phyloP scores from a whole-genome alignment of 2,113 vertebrate species.

The Pituophis catenifer region DNA sequence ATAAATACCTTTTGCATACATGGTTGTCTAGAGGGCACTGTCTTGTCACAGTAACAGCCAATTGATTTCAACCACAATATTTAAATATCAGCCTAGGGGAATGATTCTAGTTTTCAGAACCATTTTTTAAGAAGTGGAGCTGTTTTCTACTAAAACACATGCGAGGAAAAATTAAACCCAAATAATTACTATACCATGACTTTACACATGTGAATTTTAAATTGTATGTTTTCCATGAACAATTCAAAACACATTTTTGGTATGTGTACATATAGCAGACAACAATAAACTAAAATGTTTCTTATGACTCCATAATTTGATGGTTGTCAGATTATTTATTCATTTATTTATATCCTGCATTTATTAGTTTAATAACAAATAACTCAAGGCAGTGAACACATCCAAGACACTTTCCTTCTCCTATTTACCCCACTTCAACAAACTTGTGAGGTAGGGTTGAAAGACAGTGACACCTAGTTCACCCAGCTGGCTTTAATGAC shows the following conservation, averaged over 20 bases:
- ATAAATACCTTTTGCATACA: slow-evolving; percentile 46
- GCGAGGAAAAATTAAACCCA: neutral
- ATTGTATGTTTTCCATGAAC: slow-evolving; percentile 10
- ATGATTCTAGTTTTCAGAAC: slow-evolving; percentile 16
- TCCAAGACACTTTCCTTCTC: neutral
- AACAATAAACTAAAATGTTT: neutral
- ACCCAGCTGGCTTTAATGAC: neutral
- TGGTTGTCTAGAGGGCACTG: slow-evolving; percentile 34
- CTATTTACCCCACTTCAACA: neutral
- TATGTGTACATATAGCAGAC: neutral
- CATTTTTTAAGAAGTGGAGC: slow-evolving; percentile 2
- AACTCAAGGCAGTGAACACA: neutral
- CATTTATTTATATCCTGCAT: slow-evolving; percentile 10
- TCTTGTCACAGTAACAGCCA: slow-evolving; percentile 15
- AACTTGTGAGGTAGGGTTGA: neutral
- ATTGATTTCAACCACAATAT: slow-evolving; percentile 35
- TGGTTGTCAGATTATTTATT: slow-evolving; percentile 16
- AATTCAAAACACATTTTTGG: neutral
- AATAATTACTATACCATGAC: neutral
- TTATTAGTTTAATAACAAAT: neutral
- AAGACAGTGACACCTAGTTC: neutral
- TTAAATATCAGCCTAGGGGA: slow-evolving; percentile 16
- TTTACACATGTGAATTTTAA: neutral
- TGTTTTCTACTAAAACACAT: neutral
- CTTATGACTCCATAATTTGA: slow-evolving; percentile 1